phyloP scores from a whole-genome alignment of 2,113 vertebrate species.

The Apodemus sylvaticus region DNA sequence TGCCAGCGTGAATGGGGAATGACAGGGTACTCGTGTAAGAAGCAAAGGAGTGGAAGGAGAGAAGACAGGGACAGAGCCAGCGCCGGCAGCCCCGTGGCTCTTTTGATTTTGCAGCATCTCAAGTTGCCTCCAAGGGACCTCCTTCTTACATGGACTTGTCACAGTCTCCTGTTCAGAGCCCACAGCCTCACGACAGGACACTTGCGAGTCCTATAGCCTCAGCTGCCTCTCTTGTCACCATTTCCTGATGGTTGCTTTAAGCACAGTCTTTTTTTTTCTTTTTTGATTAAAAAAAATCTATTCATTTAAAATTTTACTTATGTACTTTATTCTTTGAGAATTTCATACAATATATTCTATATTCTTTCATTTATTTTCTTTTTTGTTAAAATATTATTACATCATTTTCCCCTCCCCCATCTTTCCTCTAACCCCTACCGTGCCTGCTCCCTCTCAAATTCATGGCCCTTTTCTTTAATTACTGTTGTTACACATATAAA shows the following conservation, averaged over 20 bases:
- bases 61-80: not conserved
- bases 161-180: not conserved
- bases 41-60: not conserved
- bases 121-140: not conserved
- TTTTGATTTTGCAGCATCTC: not conserved
- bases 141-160: not conserved
- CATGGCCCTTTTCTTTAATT: not conserved
- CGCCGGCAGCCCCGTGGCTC: not conserved
- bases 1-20: not conserved
- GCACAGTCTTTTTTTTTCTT: not conserved
- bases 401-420: not conserved
- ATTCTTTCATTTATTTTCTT: not conserved
- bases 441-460: not conserved
- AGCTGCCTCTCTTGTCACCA: not conserved
- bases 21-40: not conserved
- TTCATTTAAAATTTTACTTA: not conserved
- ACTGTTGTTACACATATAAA: not conserved
- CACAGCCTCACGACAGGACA: not conserved
- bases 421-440: not conserved
- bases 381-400: not conserved
- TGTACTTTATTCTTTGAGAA: not conserved
- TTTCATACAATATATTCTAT: not conserved
- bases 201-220: not conserved
- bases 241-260: not conserved
- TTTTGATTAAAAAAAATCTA: not conserved